Conservation (phyloP, 2,797 vertebrate species). For the Leucoraja ocellata region DNA sequence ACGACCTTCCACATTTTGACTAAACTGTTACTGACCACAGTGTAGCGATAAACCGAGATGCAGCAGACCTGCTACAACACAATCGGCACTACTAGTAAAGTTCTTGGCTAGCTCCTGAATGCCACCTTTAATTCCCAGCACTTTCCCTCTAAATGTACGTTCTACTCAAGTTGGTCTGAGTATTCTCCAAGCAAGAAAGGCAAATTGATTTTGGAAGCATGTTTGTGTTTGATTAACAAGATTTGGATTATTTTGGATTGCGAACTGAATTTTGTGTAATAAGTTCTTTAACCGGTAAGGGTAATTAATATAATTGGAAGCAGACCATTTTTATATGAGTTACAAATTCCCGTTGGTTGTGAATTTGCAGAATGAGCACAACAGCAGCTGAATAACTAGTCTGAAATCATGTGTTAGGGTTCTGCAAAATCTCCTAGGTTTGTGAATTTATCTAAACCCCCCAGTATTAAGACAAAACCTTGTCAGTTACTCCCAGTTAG, state of each 20-base stretch:
- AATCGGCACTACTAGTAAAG: background rate
- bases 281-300: background rate
- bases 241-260: background rate
- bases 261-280: slow-evolving; percentile 1
- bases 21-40: background rate
- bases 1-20: background rate
- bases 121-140: background rate
- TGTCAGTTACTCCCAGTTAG: background rate
- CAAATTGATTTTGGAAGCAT: background rate
- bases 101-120: background rate
- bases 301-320: slow-evolving; percentile 37
- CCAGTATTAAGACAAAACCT: background rate
- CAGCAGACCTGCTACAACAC: background rate
- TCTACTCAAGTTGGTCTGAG: background rate
- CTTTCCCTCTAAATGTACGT: background rate
- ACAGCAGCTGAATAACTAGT: background rate
- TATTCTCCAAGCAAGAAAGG: background rate
- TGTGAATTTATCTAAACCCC: slow-evolving; percentile 15
- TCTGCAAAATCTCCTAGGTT: background rate
- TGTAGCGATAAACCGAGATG: background rate
- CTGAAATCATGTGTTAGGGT: background rate
- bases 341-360: slow-evolving; percentile 32
- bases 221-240: slow-evolving; percentile 27
- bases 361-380: background rate
- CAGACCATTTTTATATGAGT: slow-evolving; percentile 14